phyloP scores from a whole-genome alignment of 2,888 invertebrate genomes.

The Pseudococcus longispinus region DNA sequence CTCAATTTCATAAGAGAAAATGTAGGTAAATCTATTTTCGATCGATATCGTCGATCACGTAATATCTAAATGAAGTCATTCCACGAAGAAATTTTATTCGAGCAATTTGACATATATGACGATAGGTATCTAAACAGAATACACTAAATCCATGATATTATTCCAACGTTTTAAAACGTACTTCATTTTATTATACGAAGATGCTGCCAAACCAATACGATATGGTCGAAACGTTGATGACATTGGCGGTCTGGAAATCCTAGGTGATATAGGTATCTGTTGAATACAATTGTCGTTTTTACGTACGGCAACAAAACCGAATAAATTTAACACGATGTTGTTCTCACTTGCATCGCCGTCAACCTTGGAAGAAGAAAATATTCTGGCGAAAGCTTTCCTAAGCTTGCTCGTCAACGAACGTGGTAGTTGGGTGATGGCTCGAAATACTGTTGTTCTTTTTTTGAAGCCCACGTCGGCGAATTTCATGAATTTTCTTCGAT shows the following conservation, averaged over 20 bases:
- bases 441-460: neutral
- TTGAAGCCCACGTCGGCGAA: neutral
- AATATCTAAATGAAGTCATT: neutral
- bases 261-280: neutral
- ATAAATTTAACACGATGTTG: conserved; percentile 25
- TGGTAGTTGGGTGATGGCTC: neutral
- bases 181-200: conserved; percentile 5
- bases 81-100: neutral
- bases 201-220: neutral
- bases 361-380: neutral
- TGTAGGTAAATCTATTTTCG: too few relatives aligned
- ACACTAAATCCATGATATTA: conserved; percentile 19
- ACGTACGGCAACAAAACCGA: conserved; percentile 21
- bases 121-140: neutral
- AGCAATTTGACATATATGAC: neutral
- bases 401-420: neutral
- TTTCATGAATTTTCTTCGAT: conserved; percentile 10
- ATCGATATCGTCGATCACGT: neutral
- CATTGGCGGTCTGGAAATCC: neutral
- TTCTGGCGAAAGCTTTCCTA: neutral
- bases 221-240: too few relatives aligned
- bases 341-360: neutral
- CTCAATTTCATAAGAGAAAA: too few relatives aligned
- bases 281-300: neutral
- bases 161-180: conserved; percentile 36